Percentiles rank a stretch among this genome's conserved stretches.
Evolutionary conservation across 1,140 invertebrate species (phyloP).

Genomic region (Temnothorax curvispinosus): DNA sequence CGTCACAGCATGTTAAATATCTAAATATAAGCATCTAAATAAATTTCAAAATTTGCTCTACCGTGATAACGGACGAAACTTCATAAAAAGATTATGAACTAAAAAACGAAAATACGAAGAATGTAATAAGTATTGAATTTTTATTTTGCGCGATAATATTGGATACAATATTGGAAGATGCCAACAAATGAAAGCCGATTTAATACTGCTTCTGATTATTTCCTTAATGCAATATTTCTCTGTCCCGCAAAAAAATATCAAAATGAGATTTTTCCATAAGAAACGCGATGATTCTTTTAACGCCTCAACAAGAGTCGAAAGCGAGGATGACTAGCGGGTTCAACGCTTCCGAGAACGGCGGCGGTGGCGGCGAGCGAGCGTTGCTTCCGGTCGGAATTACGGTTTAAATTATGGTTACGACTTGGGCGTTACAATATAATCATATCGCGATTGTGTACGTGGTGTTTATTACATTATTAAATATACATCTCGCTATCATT

Average conservation of each 20-base stretch:
- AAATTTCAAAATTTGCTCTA: not conserved
- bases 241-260: not conserved
- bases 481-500: conserved; percentile 69
- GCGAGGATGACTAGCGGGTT: conserved; percentile 40
- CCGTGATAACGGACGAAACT: not conserved
- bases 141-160: not conserved
- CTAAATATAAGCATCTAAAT: not conserved
- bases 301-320: conserved; percentile 1
- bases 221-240: not conserved
- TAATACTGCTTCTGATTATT: not conserved
- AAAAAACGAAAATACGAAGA: not conserved
- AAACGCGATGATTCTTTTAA: not conserved
- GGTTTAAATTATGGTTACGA: conserved; percentile 72
- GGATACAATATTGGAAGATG: not conserved
- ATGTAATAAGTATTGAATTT: not conserved
- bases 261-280: conserved; percentile 1
- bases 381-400: conserved; percentile 62
- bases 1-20: conserved; percentile 18
- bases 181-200: not conserved
- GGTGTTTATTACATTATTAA: conserved; percentile 70
- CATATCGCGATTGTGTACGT: conserved; percentile 72
- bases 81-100: not conserved
- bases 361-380: not conserved
- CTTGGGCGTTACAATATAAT: conserved; percentile 66
- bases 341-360: conserved; percentile 33